Evolutionary conservation across 2,797 vertebrate species (phyloP), one percentile per base, ranked within the genome.

Genomic region (Gallirallus australis): DNA sequence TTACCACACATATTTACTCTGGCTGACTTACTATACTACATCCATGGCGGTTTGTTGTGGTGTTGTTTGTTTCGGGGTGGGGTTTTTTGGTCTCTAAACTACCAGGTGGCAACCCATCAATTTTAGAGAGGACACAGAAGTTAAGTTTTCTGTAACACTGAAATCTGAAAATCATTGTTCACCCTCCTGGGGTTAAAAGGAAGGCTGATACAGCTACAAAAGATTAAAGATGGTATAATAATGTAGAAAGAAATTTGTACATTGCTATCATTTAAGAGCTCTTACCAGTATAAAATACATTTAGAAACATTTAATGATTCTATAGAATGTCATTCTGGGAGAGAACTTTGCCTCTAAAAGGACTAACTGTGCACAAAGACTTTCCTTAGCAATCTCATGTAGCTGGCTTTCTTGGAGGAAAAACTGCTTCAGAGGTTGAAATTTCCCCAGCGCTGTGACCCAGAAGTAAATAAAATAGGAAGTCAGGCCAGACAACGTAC

Each of bases 161-260:
- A 93, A 95, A 97, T 94, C 93, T 96, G 94, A 97, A 96, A 97
- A 90, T 93, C 84, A 94, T 94, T 96, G 96, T 95, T 97, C 94
- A 82, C 94, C 73, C 91, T 93, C 93, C 92, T 94, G 85, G 84
- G 85, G 81, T 96, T 96, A 96, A 96, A 96, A 94, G 81, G 15
- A 59, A 56, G n/a, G 31, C 73, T 66, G 80, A 84, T 79, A 54
- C 0, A 0, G 54, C 17, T 70, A 69, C 61, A 71, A 39, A 79
- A 33, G 42, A 23, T 42, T 25, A 86, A 95, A 94, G 42, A 70
- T n/a, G 35, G 68, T 64, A 65, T 47, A 94, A 84, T 0, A 94
- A 33, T 33, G 30, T 35, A 61, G 78, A 77, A 89, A 95, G 84
- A 97, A 94, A 96, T 60, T 57, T 93, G 27, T 39, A 77, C 19